Base-by-base conservation (phyloP, 2,888 invertebrate species). In the Sinopyrophorus schimmeli region DNA sequence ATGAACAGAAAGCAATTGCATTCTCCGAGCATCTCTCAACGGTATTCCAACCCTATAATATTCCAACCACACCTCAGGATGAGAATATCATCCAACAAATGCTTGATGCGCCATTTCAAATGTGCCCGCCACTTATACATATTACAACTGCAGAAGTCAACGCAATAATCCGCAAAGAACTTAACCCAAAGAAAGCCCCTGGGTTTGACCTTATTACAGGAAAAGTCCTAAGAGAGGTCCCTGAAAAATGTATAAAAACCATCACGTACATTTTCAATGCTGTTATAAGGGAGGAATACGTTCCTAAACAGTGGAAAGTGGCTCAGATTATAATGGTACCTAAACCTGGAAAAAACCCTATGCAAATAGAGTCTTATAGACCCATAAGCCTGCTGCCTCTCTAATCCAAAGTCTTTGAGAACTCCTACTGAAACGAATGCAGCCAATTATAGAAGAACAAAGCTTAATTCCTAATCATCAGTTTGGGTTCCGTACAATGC, bases 61-160 rank as follows among this genome's bases (percentile, higher is more conserved):
- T 15, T n/a, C 3, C 5, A 15, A 31, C n/a, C 9, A 15, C n/a
- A 10, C 31, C 16, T 14, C 3, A 16, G 7, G 31, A 7, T 7
- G 21, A 31, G 17, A 15, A 31, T 31, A 9, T 17, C 3, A 15
- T 31, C 9, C 7, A 31, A 16, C 17, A 11, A 31, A 15, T 16
- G n/a, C 31, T 31, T 16, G 31, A 15, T n/a, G 34, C 21, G 3
- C 21, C 34, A 20, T 11, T 18, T 34, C 34, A 34, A 16, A 27
- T 27, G 27, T 3, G 12, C 12, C 12, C 9, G 3, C 27, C 27
- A 16, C n/a, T n/a, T n/a, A n/a, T n/a, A 14, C 15, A 7, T 14
- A 16, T 16, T 7, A 15, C n/a, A 15, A 15, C 31, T 16, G 17
- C 3, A 17, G 16, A 31, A 15, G 7, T 31, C 7, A 14, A 16